Evolutionary conservation across 2,888 invertebrate genomes (phyloP).

Genomic region (Notocelia uddmanniana): DNA sequence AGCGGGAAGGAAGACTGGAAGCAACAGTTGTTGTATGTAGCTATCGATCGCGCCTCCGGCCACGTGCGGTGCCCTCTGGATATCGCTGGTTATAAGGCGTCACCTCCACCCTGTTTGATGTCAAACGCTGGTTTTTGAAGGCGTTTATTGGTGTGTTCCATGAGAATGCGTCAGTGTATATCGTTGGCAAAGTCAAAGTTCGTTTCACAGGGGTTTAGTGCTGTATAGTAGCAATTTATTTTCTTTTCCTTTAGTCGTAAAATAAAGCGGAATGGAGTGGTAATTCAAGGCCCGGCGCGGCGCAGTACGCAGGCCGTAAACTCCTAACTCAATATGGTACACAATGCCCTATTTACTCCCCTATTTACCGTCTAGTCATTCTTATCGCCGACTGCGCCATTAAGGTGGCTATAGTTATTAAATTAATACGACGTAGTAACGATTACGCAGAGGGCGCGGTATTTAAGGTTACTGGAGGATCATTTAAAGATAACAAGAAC

Average conservation of each 20-base stretch:
- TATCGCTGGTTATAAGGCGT: slow-evolving; percentile 11
- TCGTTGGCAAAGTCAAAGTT: background rate
- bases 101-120: slow-evolving; percentile 9
- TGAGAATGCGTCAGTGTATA: slow-evolving; percentile 16
- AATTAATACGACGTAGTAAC: slow-evolving; percentile 19
- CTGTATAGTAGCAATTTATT: slow-evolving; percentile 60
- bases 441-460: background rate
- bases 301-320: slow-evolving; percentile 52
- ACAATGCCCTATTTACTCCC: slow-evolving; percentile 36
- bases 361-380: slow-evolving; percentile 30
- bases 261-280: slow-evolving; percentile 63
- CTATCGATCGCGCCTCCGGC: slow-evolving; percentile 73
- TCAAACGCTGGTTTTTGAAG: slow-evolving; percentile 7
- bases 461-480: background rate
- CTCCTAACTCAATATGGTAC: slow-evolving; percentile 44
- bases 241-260: slow-evolving; percentile 62
- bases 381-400: slow-evolving; percentile 18
- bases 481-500: background rate
- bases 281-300: slow-evolving; percentile 50
- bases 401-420: slow-evolving; percentile 4
- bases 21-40: slow-evolving; percentile 82
- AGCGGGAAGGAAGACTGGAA: slow-evolving; percentile 62
- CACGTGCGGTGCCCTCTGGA: slow-evolving; percentile 69
- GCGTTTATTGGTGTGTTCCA: background rate
- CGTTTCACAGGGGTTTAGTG: slow-evolving; percentile 14